Base-by-base conservation (phyloP, 2,888 invertebrate species). In the Limnephilus marmoratus region DNA sequence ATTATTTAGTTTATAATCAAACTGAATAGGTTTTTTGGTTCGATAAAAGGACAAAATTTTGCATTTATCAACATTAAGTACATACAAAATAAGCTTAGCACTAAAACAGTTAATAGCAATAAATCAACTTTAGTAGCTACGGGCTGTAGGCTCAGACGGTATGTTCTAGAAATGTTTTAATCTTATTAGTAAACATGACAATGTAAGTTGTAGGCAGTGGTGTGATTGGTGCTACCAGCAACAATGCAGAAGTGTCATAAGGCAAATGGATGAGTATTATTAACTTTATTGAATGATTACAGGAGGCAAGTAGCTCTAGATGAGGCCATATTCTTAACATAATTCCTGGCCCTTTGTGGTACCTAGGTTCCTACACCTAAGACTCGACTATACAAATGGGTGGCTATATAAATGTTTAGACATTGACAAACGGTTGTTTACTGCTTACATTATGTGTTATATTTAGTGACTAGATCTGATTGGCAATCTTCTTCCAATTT, bases 261-360 rank as follows among this genome's bases (percentile, higher is more conserved):
- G 37, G 34, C 83, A 83, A 83, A 83, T 83, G 37, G 37, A 37
- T 83, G 83, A 37, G 37, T 37, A 37, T 37, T 37, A 83, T 83
- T 37, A 83, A 9, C 83, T 83, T 24, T 18, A 83, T 83, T 83
- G 83, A 41, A 83, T 83, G 83, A 83, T 83, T 83, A 37, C 37
- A 83, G 83, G 24, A 37, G 83, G 68, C 37, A 37, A 83, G 82
- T 82, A 82, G 83, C 34, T 24, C 37, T 24, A 37, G 83, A n/a
- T 18, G 83, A 37, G 83, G 83, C 15, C 34, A 83, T 37, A 83
- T 37, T 83, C 34, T 24, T n/a, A 68, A n/a, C 68, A 24, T 24
- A 68, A n/a, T 68, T 68, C 68, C 24, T 68, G 24, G 68, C 68
- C 68, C 68, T 68, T 68, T 68, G 68, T 24, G 9, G 24, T 24